phyloP scores from a whole-genome alignment of 1,140 invertebrate species.

The Drosophila seguyi region DNA sequence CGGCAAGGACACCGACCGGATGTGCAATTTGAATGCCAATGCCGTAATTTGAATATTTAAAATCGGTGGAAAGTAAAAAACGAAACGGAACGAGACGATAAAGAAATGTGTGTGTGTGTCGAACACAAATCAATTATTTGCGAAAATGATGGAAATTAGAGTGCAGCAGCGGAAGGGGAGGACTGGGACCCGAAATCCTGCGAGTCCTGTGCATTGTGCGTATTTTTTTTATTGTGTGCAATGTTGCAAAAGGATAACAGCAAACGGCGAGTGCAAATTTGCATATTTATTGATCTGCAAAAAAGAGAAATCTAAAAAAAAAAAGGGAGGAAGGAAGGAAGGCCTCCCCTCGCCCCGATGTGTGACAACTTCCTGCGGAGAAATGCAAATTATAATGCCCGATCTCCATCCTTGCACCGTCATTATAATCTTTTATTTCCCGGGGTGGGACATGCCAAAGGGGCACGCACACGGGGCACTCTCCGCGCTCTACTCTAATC shows the following conservation, averaged over 20 bases:
- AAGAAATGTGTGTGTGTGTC: slow-evolving; percentile 45
- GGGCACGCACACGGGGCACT: not conserved
- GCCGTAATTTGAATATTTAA: slow-evolving; percentile 79
- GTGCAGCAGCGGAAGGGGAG: slow-evolving; percentile 20
- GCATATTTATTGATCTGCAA: slow-evolving; percentile 77
- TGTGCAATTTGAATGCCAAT: slow-evolving; percentile 55
- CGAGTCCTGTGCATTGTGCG: slow-evolving; percentile 47
- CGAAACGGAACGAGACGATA: not conserved
- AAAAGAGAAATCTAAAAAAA: not conserved
- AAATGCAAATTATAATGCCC: slow-evolving; percentile 73
- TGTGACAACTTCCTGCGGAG: slow-evolving; percentile 47
- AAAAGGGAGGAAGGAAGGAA: slow-evolving; percentile 4
- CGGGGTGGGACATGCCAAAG: slow-evolving; percentile 55
- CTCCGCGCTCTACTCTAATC: slow-evolving; percentile 36
- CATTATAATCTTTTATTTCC: slow-evolving; percentile 73
- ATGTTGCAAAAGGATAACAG: slow-evolving; percentile 78
- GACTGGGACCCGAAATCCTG: slow-evolving; percentile 11
- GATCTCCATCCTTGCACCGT: slow-evolving; percentile 54
- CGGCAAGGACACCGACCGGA: slow-evolving; percentile 48
- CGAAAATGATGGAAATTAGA: slow-evolving; percentile 67
- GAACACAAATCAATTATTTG: slow-evolving; percentile 76
- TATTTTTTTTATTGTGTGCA: slow-evolving; percentile 46
- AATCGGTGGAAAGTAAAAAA: slow-evolving; percentile 37
- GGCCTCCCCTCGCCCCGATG: slow-evolving; percentile 19
- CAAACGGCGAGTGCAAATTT: slow-evolving; percentile 59